Base-by-base conservation (phyloP, 35 echinoderm and acorn worm species). In the Apostichopus parvimensis region DNA sequence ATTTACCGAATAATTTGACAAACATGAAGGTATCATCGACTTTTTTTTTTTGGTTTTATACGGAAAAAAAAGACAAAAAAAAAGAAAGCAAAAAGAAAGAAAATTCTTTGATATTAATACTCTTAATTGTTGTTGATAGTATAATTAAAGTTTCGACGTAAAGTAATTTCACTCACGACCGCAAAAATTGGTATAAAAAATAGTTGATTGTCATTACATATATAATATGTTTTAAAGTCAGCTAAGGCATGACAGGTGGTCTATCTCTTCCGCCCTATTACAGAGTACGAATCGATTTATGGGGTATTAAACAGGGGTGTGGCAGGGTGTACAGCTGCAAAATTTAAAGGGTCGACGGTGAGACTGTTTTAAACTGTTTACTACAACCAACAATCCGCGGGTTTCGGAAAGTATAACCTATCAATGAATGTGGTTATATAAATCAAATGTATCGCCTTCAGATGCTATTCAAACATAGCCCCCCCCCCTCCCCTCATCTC, bases 71-170 rank as follows among this genome's bases (percentile, higher is more conserved):
- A 9, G 71, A 4, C 71, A 73, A 73, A 68, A 68, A 68, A 68
- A 68, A 68, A 68, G 18, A 68, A 68, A 68, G 18, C 9, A 68
- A 68, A 68, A 68, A 10, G 2, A 45, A 53, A 34, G 20, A 58
- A 84, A 84, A 84, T 84, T 84, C 81, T 59, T 84, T 58, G 9
- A 54, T 59, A 84, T 84, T 84, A 84, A 84, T 52, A 84, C 54
- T 84, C 81, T 84, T 84, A 84, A 84, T 84, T 84, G 81, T 84
- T 84, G 81, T 84, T 84, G 81, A 84, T 84, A 59, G 57, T 58
- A 24, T 58, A 84, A 84, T 84, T 84, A 84, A 84, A 58, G 55
- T 75, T 84, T 58, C 52, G 81, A 56, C 81, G 57, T 84, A 84
- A 58, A 24, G 17, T 15, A 84, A 84, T 84, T 22, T 18, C 17